A percentile compares a stretch with the other conserved stretches of the same genome.
phyloP scores from a whole-genome alignment of 2,888 invertebrate species.

The Acrobasis consociella region DNA sequence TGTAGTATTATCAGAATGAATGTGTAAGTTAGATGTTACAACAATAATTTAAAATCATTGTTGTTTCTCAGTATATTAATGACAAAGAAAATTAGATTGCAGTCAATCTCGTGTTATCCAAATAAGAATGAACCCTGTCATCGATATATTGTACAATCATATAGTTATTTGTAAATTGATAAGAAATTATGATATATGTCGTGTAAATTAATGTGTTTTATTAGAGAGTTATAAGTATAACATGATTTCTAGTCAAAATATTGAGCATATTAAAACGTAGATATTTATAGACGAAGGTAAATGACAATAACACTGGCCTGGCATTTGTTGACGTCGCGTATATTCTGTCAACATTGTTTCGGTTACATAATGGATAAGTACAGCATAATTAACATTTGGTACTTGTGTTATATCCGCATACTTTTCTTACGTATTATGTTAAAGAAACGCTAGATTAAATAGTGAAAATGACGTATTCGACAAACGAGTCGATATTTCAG shows the following conservation, averaged over 20 bases:
- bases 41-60: conserved; percentile 61
- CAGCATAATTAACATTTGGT: conserved; percentile 57
- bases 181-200: conserved; percentile 77
- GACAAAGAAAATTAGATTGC: conserved; percentile 51
- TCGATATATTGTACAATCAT: conserved; percentile 79
- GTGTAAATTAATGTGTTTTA: conserved; percentile 79
- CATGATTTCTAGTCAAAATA: conserved; percentile 83
- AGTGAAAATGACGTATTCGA: conserved; percentile 36
- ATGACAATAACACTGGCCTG: conserved; percentile 82
- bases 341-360: conserved; percentile 47
- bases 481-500: conserved; percentile 1
- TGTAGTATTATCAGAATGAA: conserved; percentile 34
- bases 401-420: conserved; percentile 63
- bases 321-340: conserved; percentile 44
- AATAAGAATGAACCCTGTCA: conserved; percentile 57
- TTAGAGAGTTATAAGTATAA: conserved; percentile 78
- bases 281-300: conserved; percentile 73
- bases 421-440: conserved; percentile 51
- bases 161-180: conserved; percentile 75
- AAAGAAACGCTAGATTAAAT: conserved; percentile 47
- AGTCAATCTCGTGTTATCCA: conserved; percentile 45
- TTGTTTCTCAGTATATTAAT: conserved; percentile 51
- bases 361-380: conserved; percentile 66
- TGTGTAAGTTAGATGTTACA: conserved; percentile 44
- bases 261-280: conserved; percentile 81